Conservation (phyloP, 1,140 invertebrate species). For the Trypoxylus dichotomus region DNA sequence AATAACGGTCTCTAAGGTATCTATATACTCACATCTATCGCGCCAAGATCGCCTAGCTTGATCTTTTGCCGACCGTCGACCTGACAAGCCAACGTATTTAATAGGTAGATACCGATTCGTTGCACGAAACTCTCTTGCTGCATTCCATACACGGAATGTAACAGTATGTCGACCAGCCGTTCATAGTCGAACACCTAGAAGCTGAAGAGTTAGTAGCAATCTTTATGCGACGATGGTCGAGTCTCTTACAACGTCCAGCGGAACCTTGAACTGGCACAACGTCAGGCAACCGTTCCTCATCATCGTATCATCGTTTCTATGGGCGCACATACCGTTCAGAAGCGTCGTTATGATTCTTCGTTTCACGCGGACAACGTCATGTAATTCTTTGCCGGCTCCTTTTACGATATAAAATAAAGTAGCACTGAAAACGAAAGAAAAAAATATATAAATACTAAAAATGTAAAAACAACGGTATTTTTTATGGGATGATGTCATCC, state of each 20-base stretch:
- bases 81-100: conserved; percentile 95
- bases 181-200: conserved; percentile 87
- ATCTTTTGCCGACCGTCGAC: conserved; percentile 91
- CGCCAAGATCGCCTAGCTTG: conserved; percentile 85
- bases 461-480: too few relatives aligned
- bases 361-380: conserved; percentile 69
- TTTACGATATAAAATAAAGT: conserved; percentile 95
- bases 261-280: conserved; percentile 93
- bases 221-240: neutral
- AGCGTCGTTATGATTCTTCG: conserved; percentile 77
- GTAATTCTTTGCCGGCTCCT: conserved; percentile 71
- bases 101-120: conserved; percentile 89
- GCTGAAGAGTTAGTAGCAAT: neutral
- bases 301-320: conserved; percentile 86
- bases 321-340: conserved; percentile 85
- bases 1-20: neutral
- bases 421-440: conserved; percentile 65
- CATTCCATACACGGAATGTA: conserved; percentile 79
- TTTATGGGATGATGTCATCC: too few relatives aligned
- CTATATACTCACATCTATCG: conserved; percentile 70
- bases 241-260: conserved; percentile 83
- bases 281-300: conserved; percentile 94
- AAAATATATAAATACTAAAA: too few relatives aligned
- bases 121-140: conserved; percentile 90
- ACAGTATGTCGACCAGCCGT: conserved; percentile 79